Evolutionary conservation across 1,140 invertebrate genomes (phyloP), one percentile per base, ranked within the genome.

Genomic region (Limonius californicus): DNA sequence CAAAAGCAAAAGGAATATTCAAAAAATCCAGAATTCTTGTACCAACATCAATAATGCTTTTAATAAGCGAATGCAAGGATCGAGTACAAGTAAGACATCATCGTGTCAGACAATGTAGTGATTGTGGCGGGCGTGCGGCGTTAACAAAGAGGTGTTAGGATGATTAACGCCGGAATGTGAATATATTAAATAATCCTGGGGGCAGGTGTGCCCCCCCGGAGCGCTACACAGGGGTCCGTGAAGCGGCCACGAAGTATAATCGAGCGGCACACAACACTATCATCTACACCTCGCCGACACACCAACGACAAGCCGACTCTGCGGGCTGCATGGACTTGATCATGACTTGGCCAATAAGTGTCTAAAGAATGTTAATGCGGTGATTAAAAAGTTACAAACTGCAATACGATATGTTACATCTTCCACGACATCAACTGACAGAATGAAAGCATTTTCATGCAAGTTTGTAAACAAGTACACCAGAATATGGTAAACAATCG

Each of bases 121-220:
- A 54, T 54, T 54, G 20, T 23, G 18, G 50, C 14, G 20, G 16
- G 50, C 20, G 50, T 54, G 27, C 15, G 3, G 50, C 3, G 20
- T 7, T 23, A 54, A 68, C 65, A 70, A 70, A 70, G 68, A 71
- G 68, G 69, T 70, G 71, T 72, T 68, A 66, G 67, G 59, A 68
- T 73, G 72, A 73, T 73, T 72, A 73, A 73, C 68, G 68, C 66
- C 69, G 69, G 72, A 68, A 69, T 70, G 69, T 72, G 72, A 72
- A 73, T 73, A 73, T 72, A 73, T 73, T 73, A 73, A 73, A 73
- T 73, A 70, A 72, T 73, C 70, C 66, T 61, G 68, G 66, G 70
- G 69, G 70, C 70, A 72, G 72, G 72, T 73, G 70, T 65, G 61
- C 54, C 63, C 70, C 69, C 71, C 71, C 62, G 57, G 64, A 50